Conservation (phyloP, 2,888 invertebrate species). For the Mylabris sibirica region DNA sequence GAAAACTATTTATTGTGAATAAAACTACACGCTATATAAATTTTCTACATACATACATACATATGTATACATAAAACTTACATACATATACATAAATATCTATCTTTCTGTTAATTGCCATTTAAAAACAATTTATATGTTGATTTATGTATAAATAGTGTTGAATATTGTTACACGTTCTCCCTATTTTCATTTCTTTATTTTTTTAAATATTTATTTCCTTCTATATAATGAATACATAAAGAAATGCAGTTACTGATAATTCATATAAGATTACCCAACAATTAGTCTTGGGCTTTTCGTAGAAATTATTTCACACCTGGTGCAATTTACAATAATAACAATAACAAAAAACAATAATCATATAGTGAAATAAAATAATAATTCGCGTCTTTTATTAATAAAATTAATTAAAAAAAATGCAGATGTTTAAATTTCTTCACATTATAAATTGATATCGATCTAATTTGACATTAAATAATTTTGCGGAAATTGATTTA, state of each 20-base stretch:
- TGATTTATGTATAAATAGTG: constrained; percentile 43
- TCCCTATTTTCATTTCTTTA: constrained; percentile 22
- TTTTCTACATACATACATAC: too few relatives aligned
- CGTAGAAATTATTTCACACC: background rate
- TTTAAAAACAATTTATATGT: constrained; percentile 51
- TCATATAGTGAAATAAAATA: background rate
- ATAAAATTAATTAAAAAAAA: too few relatives aligned
- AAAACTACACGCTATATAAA: constrained; percentile 48
- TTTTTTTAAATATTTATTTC: constrained; percentile 13
- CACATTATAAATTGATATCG: background rate
- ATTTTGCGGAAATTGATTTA: background rate
- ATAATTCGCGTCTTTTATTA: background rate
- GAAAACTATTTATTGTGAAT: constrained; percentile 57
- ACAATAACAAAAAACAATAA: background rate
- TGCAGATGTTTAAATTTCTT: background rate
- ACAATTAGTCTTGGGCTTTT: background rate
- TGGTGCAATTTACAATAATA: background rate
- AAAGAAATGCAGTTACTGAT: background rate
- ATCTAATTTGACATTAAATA: background rate
- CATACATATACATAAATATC: background rate
- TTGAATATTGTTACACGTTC: constrained; percentile 33
- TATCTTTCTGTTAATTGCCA: constrained; percentile 41
- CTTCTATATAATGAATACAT: background rate
- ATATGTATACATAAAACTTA: background rate
- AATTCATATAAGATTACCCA: background rate